Percentiles rank a stretch among this genome's conserved stretches.
Evolutionary conservation across 2,113 vertebrate genomes (phyloP).

Genomic region (Equus quagga): DNA sequence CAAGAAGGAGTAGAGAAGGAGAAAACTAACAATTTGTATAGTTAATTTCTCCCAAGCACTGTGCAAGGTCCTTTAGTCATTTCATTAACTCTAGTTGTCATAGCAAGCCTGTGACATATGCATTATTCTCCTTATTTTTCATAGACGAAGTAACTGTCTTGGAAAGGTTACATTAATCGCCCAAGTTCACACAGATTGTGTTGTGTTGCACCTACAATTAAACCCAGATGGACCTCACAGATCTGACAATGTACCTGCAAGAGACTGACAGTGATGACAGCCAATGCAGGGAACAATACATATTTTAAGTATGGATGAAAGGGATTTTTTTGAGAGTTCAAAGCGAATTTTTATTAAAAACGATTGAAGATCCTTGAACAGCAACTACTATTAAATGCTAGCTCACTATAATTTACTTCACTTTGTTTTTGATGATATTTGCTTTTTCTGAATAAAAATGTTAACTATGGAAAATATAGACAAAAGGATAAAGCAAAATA

Average conservation of each 20-base stretch:
- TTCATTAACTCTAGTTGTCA: slow-evolving; percentile 22
- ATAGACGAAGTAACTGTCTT: background rate
- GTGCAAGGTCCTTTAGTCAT: background rate
- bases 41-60: background rate
- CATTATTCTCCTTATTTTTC: slow-evolving; percentile 22
- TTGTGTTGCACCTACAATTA: background rate
- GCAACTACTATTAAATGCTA: slow-evolving; percentile 43
- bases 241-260: background rate
- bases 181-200: background rate
- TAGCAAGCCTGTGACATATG: background rate
- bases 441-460: slow-evolving; percentile 40
- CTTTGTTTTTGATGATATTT: background rate
- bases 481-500: background rate
- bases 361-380: slow-evolving; percentile 16
- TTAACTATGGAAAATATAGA: slow-evolving; percentile 1
- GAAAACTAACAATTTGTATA: background rate
- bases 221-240: background rate
- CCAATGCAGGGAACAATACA: background rate
- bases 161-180: background rate
- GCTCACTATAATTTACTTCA: background rate
- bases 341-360: slow-evolving; percentile 38
- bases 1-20: background rate
- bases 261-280: background rate
- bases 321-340: background rate
- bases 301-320: background rate